Base-by-base conservation (phyloP, 2,113 vertebrate genomes). In the Oriolus oriolus region DNA sequence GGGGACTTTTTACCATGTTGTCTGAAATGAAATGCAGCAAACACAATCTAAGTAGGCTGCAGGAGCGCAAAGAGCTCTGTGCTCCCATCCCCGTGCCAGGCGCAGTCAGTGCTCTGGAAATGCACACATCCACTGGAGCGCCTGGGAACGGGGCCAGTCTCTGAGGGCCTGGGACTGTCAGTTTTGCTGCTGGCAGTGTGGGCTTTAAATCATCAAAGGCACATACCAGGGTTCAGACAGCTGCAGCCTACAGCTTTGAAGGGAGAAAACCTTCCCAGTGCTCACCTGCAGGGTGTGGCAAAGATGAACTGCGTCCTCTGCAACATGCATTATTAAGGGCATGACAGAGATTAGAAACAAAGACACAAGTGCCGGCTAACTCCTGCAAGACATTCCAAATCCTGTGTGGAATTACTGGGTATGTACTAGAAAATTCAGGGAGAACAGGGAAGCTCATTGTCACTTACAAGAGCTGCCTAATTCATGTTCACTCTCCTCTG, bases 61-160 rank as follows among this genome's bases (percentile, higher is more conserved):
- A 68, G 39, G 26, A 82, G 28, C 50, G 44, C 10, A 16, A 23
- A 44, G 64, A 77, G 39, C 35, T 1, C 16, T 0, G 1, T 4
- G 19, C 41, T 78, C 37, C 57, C 33, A 24, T 10, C 33, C 41
- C 75, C 15, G 31, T 42, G n/a, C 44, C 74, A 53, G 74, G 20
- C 18, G 28, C 57, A 47, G 52, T 12, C 44, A 5, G 13, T 1
- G 8, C n/a, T 23, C 42, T 70, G 77, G 56, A 77, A 89, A 30
- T 1, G 4, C 16, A 7, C n/a, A 7, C 23, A 44, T 7, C 28
- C 39, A 28, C 33, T 27, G 27, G 76, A 66, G 54, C 0, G 0
- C 30, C 66, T 10, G 61, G 56, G 73, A 90, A 52, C 1, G 28
- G 19, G 31, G 35, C 76, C 54, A 19, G 20, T 9, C 59, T n/a